These are phyloP conservation scores for Thamnophis sirtalis DNA, from an alignment of 2,113 vertebrate species.

Conservation along the genomic window DNA sequence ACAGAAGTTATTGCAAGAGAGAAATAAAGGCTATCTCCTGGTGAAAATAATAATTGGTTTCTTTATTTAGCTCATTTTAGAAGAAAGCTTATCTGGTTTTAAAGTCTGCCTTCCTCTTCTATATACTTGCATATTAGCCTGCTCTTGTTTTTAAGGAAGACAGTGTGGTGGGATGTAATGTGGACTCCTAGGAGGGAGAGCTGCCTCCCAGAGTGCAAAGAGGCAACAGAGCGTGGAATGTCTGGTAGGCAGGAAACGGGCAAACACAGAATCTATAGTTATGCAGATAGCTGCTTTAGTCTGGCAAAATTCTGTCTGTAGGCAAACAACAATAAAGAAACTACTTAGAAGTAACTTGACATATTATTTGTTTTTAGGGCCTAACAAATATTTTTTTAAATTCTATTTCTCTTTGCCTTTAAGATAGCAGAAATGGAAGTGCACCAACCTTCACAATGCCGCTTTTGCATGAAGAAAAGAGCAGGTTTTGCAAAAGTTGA, in stretches of 20 bases:
- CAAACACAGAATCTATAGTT: neutral
- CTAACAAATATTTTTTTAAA: neutral
- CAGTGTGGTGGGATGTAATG: neutral
- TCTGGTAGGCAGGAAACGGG: neutral
- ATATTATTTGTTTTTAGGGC: neutral
- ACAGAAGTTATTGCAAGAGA: neutral
- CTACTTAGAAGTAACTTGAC: neutral
- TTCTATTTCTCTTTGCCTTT: constrained; percentile 2
- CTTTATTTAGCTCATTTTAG: neutral
- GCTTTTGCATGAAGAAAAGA: constrained; percentile 56
- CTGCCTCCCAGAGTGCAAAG: neutral
- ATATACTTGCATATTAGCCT: neutral
- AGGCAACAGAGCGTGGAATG: neutral
- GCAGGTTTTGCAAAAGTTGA: constrained; percentile 62
- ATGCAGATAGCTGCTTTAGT: neutral
- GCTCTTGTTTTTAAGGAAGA: neutral
- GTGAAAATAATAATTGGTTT: neutral
- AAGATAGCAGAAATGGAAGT: constrained; percentile 61
- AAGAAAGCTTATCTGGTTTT: neutral
- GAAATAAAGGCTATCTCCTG: neutral
- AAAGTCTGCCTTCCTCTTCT: neutral
- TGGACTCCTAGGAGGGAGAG: neutral
- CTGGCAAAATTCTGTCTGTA: neutral
- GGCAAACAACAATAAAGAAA: neutral
- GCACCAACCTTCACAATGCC: constrained; percentile 55